These are phyloP conservation scores for Papio anubis DNA, from an alignment of 2,113 vertebrate species.

Conservation along the genomic window DNA sequence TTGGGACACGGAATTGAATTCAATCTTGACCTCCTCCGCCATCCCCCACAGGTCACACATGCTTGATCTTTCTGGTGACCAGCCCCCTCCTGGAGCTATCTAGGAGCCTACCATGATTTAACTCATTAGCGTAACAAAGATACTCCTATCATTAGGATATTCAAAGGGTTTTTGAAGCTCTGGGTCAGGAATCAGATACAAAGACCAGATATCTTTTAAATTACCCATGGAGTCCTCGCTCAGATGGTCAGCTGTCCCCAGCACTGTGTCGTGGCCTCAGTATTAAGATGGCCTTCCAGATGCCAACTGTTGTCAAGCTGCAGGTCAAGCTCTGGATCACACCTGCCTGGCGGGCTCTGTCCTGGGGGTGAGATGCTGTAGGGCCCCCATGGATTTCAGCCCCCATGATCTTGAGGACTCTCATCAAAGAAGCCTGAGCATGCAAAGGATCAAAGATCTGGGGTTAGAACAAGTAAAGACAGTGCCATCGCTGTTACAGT, in stretches of 20 bases:
- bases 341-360: accelerated
- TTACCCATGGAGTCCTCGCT: too few relatives aligned
- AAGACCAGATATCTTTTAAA: not conserved
- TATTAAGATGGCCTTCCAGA: not conserved
- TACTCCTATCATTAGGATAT: not conserved
- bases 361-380: accelerated
- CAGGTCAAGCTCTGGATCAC: not conserved
- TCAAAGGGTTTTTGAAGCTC: not conserved
- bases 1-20: accelerated
- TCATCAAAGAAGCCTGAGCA: not conserved
- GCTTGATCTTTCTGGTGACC: not conserved
- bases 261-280: not conserved
- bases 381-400: not conserved
- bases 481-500: accelerated
- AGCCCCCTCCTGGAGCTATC: too few relatives aligned
- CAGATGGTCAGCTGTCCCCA: not conserved
- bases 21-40: too few relatives aligned
- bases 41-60: accelerated
- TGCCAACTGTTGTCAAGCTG: accelerated
- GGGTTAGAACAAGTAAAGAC: not conserved
- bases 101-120: accelerated
- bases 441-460: not conserved
- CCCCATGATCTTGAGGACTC: not conserved
- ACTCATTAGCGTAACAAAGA: not conserved
- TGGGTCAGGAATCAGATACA: not conserved